These are phyloP conservation scores for Corapipo altera DNA, from an alignment of 2,113 vertebrate species.

Conservation along the genomic window DNA sequence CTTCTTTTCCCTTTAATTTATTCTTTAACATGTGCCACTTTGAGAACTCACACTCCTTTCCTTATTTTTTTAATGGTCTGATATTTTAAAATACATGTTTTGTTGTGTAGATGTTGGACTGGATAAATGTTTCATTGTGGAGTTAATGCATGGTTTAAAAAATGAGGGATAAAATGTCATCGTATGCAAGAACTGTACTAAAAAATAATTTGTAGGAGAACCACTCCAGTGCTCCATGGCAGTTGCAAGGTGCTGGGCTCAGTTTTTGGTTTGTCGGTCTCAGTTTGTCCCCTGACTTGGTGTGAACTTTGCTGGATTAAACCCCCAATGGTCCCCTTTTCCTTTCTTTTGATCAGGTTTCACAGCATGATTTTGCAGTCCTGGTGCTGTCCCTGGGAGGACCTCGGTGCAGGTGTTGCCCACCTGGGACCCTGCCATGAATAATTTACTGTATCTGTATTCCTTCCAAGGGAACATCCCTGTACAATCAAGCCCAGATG, in stretches of 20 bases:
- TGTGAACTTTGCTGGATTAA: background rate
- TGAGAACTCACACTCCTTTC: background rate
- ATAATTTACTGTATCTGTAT: background rate
- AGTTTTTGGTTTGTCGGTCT: background rate
- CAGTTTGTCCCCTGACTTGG: background rate
- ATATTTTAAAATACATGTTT: background rate
- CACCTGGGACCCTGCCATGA: background rate
- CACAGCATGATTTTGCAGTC: background rate
- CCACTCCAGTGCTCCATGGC: background rate
- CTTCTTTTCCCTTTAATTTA: background rate
- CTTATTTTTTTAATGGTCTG: background rate
- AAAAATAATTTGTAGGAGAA: background rate
- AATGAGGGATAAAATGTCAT: background rate
- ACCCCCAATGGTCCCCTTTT: background rate
- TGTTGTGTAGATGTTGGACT: background rate
- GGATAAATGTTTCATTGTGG: background rate
- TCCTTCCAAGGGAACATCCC: background rate
- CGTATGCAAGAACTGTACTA: background rate
- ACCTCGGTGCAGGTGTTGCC: background rate
- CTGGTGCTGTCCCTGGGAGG: background rate
- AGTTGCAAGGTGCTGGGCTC: background rate
- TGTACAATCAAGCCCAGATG: conserved; percentile 10
- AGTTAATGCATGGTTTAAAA: background rate
- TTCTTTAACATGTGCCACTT: background rate
- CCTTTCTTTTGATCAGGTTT: background rate